phyloP scores from a whole-genome alignment of 2,113 vertebrate genomes.

The Ciconia stormi region DNA sequence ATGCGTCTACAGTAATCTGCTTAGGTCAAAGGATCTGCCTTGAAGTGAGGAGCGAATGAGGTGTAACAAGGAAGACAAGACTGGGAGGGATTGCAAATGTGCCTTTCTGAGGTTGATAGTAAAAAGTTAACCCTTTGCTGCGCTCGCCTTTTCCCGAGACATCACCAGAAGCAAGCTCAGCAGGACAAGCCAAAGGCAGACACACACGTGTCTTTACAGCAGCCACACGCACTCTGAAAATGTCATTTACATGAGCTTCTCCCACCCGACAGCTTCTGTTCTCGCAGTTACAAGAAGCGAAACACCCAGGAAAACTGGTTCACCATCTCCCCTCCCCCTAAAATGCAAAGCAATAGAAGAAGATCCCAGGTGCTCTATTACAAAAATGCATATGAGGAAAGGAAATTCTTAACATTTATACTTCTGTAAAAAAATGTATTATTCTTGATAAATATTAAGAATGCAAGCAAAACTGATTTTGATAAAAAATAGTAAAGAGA shows the following conservation, averaged over 20 bases:
- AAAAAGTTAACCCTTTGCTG: slow-evolving; percentile 39
- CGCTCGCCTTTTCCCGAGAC: accelerated
- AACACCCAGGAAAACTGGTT: not conserved
- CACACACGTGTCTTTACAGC: accelerated
- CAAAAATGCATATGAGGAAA: not conserved
- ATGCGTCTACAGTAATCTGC: slow-evolving; percentile 72
- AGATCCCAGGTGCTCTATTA: not conserved
- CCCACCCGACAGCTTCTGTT: not conserved
- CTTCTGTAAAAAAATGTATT: not conserved
- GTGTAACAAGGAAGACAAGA: slow-evolving; percentile 4
- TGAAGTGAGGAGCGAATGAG: slow-evolving; percentile 41
- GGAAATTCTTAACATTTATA: not conserved
- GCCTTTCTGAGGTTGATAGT: slow-evolving; percentile 6
- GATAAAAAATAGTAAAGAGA: not conserved
- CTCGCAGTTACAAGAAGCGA: not conserved
- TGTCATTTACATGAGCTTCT: not conserved
- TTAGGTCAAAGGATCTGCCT: slow-evolving; percentile 79
- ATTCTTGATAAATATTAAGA: not conserved
- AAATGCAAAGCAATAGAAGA: not conserved
- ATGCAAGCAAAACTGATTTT: not conserved
- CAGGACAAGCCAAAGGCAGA: not conserved
- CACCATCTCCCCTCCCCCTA: not conserved
- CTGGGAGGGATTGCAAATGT: not conserved
- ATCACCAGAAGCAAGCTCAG: not conserved
- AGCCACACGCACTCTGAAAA: accelerated